Conservation (phyloP, 2,797 vertebrate genomes). For the Aldrovandia affinis region DNA sequence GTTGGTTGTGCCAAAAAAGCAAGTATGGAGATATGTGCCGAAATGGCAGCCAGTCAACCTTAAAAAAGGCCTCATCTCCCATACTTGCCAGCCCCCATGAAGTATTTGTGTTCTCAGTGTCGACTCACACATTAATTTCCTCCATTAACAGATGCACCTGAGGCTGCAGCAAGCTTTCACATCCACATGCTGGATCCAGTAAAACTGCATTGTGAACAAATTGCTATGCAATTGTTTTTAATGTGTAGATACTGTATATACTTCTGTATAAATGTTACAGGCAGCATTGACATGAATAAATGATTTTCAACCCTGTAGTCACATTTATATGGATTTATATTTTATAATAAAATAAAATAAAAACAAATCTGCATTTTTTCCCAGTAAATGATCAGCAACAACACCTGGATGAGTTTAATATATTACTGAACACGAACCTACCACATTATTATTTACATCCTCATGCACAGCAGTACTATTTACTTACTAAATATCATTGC, state of each 20-base stretch:
- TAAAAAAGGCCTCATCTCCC: not conserved
- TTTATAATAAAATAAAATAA: constrained; percentile 20
- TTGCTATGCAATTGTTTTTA: not conserved
- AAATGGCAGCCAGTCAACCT: not conserved
- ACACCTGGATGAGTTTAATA: not conserved
- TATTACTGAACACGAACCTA: constrained; percentile 8
- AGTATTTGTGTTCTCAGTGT: constrained; percentile 4
- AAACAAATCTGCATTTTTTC: constrained; percentile 13
- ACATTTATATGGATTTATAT: constrained; percentile 19
- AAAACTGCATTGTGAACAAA: not conserved
- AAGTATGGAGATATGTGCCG: constrained; percentile 15
- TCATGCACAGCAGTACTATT: constrained; percentile 13
- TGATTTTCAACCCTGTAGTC: constrained; percentile 23
- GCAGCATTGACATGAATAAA: constrained; percentile 15
- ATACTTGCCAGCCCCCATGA: not conserved
- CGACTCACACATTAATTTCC: constrained; percentile 1
- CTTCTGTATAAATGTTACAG: constrained; percentile 16
- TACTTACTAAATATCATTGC: not conserved
- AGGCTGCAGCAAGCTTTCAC: constrained; percentile 2
- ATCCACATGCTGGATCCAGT: not conserved
- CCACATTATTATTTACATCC: not conserved
- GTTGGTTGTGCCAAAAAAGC: constrained; percentile 1
- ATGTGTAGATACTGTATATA: constrained; percentile 1
- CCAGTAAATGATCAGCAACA: not conserved
- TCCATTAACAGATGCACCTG: constrained; percentile 10